Evolutionary conservation across 2,113 vertebrate species (phyloP).

Genomic region (Bubalus kerabau): DNA sequence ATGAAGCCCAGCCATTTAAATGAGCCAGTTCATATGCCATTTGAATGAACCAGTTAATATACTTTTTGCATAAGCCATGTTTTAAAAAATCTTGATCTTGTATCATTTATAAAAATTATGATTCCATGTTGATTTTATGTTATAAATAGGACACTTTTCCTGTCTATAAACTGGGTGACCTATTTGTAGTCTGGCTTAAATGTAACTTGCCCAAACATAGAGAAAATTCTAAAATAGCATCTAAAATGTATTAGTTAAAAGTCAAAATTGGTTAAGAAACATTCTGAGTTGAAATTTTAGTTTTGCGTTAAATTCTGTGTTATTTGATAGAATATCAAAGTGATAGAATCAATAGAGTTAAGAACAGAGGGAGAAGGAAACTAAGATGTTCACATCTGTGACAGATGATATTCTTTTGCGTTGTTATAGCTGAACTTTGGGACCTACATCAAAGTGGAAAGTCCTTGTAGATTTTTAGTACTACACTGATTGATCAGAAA

Average conservation of each 20-base stretch:
- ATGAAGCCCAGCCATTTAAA: constrained; percentile 4
- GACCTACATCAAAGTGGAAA: neutral
- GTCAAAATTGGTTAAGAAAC: constrained; percentile 4
- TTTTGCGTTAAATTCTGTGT: constrained; percentile 1
- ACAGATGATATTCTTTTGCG: neutral
- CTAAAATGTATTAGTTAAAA: constrained; percentile 11
- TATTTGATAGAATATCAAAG: neutral
- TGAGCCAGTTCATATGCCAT: neutral
- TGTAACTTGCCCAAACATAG: neutral
- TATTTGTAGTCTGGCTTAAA: constrained; percentile 25
- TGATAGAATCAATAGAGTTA: neutral
- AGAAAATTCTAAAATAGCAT: neutral
- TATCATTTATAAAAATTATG: constrained; percentile 27
- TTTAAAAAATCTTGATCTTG: neutral
- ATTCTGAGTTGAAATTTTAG: constrained; percentile 17
- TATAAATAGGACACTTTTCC: constrained; percentile 18
- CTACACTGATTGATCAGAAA: neutral
- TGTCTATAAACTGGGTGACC: neutral
- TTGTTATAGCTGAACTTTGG: neutral
- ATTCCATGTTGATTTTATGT: constrained; percentile 20
- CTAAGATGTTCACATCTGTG: neutral
- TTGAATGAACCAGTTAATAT: neutral
- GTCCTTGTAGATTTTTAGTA: neutral
- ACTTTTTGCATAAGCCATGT: neutral
- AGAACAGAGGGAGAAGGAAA: neutral